These are phyloP conservation scores for Philopotamus ludificatus DNA, from an alignment of 1,140 invertebrate genomes.

Conservation along the genomic window DNA sequence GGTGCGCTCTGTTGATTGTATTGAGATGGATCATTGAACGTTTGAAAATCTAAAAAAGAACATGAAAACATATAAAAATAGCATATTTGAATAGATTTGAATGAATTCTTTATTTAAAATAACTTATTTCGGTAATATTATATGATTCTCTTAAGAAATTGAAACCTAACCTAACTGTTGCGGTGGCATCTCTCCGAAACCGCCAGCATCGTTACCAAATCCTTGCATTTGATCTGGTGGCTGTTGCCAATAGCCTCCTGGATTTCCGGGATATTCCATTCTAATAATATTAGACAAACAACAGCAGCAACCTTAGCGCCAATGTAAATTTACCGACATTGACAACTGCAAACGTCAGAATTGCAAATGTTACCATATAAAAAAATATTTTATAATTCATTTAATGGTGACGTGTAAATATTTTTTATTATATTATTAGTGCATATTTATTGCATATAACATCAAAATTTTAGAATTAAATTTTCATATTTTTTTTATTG, in stretches of 20 bases:
- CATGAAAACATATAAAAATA: conserved; percentile 11
- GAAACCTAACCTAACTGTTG: conserved; percentile 34
- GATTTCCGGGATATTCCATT: conserved; percentile 13
- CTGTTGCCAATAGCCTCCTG: conserved; percentile 5
- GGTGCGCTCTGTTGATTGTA: conserved; percentile 41
- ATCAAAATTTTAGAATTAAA: background rate
- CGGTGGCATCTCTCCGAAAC: conserved; percentile 34
- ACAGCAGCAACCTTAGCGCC: background rate
- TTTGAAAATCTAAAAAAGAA: conserved; percentile 51
- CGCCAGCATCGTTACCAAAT: conserved; percentile 14
- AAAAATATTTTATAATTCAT: background rate
- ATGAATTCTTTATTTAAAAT: conserved; percentile 18
- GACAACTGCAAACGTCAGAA: conserved; percentile 13
- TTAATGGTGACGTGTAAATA: background rate
- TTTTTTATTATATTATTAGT: background rate
- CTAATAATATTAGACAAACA: background rate
- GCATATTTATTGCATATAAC: background rate
- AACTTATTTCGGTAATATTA: too few species aligned
- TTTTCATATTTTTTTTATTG: background rate
- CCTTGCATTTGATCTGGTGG: background rate
- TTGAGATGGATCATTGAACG: conserved; percentile 51
- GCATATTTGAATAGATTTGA: conserved; percentile 5
- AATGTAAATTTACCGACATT: background rate
- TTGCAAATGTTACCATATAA: background rate
- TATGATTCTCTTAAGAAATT: background rate